A percentile compares a stretch with the other conserved stretches of the same genome.
These are phyloP conservation scores for Neodiprion fabricii DNA, from an alignment of 1,140 invertebrate genomes.

Conservation along the genomic window DNA sequence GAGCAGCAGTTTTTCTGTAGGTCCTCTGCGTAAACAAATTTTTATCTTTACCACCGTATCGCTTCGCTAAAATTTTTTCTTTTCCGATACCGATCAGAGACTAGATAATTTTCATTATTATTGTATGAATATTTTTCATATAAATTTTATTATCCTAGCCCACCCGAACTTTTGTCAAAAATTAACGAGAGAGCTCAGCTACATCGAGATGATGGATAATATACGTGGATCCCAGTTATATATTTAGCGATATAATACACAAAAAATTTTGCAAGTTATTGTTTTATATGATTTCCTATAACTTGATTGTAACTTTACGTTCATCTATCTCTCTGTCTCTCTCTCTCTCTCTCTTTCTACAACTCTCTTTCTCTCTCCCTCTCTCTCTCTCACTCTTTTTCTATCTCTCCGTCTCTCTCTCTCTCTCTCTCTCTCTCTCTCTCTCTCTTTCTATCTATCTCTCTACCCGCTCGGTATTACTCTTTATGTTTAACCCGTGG, in stretches of 20 bases:
- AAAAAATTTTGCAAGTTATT: constrained; percentile 41
- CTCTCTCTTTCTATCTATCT: constrained; percentile 47
- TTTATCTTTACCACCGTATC: too few species aligned
- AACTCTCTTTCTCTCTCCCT: too few species aligned
- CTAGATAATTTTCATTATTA: too few species aligned
- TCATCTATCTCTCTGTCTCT: constrained; percentile 41
- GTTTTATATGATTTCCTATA: constrained; percentile 48
- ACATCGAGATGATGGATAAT: too few species aligned
- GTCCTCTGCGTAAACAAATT: neutral
- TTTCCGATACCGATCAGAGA: too few species aligned
- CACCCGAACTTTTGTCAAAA: too few species aligned
- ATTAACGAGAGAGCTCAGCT: too few species aligned
- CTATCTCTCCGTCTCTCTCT: neutral
- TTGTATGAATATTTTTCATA: too few species aligned
- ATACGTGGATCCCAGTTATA: neutral
- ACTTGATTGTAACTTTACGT: constrained; percentile 43
- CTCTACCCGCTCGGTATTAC: constrained; percentile 61
- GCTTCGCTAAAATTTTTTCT: too few species aligned
- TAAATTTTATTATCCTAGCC: too few species aligned
- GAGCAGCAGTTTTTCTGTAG: neutral
- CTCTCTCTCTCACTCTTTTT: too few species aligned
- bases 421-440: neutral
- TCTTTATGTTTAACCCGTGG: constrained; percentile 36
- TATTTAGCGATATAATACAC: constrained; percentile 25
- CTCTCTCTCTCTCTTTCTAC: constrained; percentile 62